Evolutionary conservation across 2,888 invertebrate genomes (phyloP).

Genomic region (Chirona hameri): DNA sequence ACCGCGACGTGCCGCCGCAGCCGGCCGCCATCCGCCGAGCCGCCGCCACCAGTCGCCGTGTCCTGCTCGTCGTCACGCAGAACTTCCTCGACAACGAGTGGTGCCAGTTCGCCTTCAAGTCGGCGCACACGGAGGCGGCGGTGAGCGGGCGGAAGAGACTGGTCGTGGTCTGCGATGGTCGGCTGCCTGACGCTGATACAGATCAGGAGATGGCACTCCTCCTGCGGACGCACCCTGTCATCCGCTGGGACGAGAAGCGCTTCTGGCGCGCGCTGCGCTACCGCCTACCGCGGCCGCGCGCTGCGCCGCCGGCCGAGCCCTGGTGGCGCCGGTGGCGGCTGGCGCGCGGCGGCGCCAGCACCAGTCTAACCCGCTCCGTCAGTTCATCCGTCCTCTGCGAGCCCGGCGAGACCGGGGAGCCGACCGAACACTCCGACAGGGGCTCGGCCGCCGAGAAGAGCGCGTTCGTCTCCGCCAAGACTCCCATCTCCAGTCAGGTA

Average conservation of each 20-base stretch:
- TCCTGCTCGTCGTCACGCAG: constrained; percentile 80
- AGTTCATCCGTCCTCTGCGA: not conserved
- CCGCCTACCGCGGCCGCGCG: constrained; percentile 1
- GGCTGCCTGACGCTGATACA: constrained; percentile 65
- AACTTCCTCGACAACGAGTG: constrained; percentile 84
- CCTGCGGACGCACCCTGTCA: constrained; percentile 76
- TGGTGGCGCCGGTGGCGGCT: not conserved
- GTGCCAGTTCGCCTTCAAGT: constrained; percentile 83
- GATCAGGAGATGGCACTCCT: constrained; percentile 82
- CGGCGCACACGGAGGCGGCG: constrained; percentile 78
- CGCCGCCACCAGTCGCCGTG: constrained; percentile 71
- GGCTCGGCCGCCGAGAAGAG: not conserved
- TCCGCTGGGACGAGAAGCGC: constrained; percentile 81
- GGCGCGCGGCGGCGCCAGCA: not conserved
- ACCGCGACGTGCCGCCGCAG: constrained; percentile 66
- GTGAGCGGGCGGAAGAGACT: constrained; percentile 68
- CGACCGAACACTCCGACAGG: no score
- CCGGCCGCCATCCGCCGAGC: constrained; percentile 68
- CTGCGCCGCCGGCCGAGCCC: not conserved
- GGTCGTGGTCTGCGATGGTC: constrained; percentile 76
- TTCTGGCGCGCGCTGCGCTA: constrained; percentile 81
- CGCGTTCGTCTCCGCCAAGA: not conserved
- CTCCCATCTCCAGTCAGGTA: not conserved
- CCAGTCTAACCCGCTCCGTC: not conserved
- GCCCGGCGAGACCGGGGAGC: not conserved